A percentile compares a stretch with the other conserved stretches of the same genome.
Evolutionary conservation across 2,888 invertebrate genomes (phyloP).

Genomic region (Lepidocyrtinus sp.): DNA sequence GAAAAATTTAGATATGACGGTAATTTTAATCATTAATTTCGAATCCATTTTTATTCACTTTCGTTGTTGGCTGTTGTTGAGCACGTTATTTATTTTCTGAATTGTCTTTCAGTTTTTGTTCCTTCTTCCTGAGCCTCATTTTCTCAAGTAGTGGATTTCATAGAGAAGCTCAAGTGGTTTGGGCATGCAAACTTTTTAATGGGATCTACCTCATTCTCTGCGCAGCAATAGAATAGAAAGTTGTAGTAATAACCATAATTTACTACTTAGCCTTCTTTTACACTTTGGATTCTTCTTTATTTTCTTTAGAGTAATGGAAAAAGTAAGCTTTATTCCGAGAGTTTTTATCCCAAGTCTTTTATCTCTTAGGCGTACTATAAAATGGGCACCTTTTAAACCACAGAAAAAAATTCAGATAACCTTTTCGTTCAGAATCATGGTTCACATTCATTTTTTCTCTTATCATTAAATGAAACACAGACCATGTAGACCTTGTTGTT

Average conservation of each 20-base stretch:
- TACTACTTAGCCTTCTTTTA: conserved; percentile 7
- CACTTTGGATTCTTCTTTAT: background rate
- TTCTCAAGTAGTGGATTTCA: background rate
- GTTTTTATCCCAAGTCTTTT: background rate
- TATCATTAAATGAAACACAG: background rate
- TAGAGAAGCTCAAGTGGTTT: background rate
- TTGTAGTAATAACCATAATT: conserved; percentile 13
- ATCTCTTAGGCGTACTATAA: background rate
- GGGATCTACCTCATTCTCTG: background rate
- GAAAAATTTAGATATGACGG: too few species aligned
- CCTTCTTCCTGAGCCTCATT: background rate
- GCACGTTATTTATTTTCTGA: background rate
- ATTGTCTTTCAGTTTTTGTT: background rate
- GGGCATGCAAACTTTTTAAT: conserved; percentile 3
- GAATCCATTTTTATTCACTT: conserved; percentile 8
- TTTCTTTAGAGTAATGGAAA: conserved; percentile 1
- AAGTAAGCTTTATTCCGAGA: background rate
- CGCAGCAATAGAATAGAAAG: background rate
- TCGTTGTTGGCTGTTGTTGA: background rate
- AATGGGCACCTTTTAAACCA: conserved; percentile 16
- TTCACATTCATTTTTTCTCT: background rate
- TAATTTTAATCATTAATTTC: conserved; percentile 18
- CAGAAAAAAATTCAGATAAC: too few species aligned
- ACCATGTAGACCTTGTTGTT: too few species aligned
- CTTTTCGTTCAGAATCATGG: too few species aligned